Percentiles rank a stretch among this genome's conserved stretches.
Conservation (phyloP, 2,888 invertebrate genomes). For the Agriopis marginaria region DNA sequence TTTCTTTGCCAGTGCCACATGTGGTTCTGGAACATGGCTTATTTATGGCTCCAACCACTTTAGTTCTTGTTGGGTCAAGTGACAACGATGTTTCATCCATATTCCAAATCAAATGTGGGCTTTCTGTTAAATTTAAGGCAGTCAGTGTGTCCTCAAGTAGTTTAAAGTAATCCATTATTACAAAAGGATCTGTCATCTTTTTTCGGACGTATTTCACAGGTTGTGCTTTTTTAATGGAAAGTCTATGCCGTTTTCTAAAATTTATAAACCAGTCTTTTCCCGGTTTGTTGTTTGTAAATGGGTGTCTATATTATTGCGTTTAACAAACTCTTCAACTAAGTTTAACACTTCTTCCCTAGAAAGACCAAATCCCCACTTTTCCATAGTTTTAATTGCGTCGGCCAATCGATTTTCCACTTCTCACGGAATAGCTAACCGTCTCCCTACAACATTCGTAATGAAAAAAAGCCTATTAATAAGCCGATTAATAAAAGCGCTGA, state of each 20-base stretch:
- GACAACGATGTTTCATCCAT: too few relatives aligned
- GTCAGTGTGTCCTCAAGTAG: too few relatives aligned
- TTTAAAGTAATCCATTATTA: too few relatives aligned
- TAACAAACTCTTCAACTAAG: neutral
- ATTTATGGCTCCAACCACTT: too few relatives aligned
- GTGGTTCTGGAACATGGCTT: too few relatives aligned
- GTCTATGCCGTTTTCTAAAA: slow-evolving; percentile 40
- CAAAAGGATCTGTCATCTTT: slow-evolving; percentile 27
- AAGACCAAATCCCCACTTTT: slow-evolving; percentile 11
- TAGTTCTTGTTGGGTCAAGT: too few relatives aligned
- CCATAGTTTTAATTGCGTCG: neutral
- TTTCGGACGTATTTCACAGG: slow-evolving; percentile 40
- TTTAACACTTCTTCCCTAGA: neutral
- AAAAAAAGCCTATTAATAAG: too few relatives aligned
- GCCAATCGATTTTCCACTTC: neutral
- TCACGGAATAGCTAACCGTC: neutral
- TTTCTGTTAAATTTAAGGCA: too few relatives aligned
- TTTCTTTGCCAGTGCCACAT: too few relatives aligned
- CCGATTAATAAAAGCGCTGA: too few relatives aligned
- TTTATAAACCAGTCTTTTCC: slow-evolving; percentile 45
- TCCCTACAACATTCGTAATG: too few relatives aligned
- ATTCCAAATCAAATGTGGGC: too few relatives aligned
- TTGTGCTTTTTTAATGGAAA: slow-evolving; percentile 50
- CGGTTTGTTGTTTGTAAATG: slow-evolving; percentile 10
- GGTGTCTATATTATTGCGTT: neutral